Percentiles rank a stretch among this genome's conserved stretches.
phyloP scores from a whole-genome alignment of 1,140 invertebrate species.

The Holcopasites calliopsidis region DNA sequence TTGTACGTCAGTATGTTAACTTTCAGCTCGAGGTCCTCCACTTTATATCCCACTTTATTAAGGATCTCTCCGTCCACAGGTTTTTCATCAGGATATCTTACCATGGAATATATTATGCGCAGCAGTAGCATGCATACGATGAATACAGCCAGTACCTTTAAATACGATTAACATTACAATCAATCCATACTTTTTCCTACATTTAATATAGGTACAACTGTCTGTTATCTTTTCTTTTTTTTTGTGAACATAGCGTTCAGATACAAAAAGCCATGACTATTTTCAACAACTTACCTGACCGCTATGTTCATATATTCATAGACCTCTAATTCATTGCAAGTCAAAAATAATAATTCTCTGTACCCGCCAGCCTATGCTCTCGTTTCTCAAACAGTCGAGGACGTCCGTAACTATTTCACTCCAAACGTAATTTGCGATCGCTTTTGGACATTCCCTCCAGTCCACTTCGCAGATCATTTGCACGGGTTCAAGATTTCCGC shows the following conservation, averaged over 20 bases:
- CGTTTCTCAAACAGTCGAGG: slow-evolving; percentile 66
- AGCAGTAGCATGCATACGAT: slow-evolving; percentile 54
- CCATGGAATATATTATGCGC: slow-evolving; percentile 58
- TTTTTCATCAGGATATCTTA: slow-evolving; percentile 10
- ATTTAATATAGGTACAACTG: no score
- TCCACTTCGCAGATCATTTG: slow-evolving; percentile 62
- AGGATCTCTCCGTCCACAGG: slow-evolving; percentile 48
- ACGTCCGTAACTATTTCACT: slow-evolving; percentile 73
- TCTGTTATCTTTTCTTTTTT: not conserved
- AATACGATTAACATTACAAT: slow-evolving; percentile 1
- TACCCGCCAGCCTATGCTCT: slow-evolving; percentile 66
- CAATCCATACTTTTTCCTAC: not conserved
- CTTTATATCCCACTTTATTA: slow-evolving; percentile 60
- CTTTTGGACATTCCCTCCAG: slow-evolving; percentile 68
- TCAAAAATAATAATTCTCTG: slow-evolving; percentile 26
- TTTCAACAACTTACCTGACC: slow-evolving; percentile 35
- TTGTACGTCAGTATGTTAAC: slow-evolving; percentile 72
- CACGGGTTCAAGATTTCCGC: slow-evolving; percentile 70
- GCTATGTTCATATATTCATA: slow-evolving; percentile 32
- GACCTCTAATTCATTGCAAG: slow-evolving; percentile 25
- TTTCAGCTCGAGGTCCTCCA: slow-evolving; percentile 71
- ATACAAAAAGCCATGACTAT: slow-evolving; percentile 3
- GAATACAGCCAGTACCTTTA: slow-evolving; percentile 59
- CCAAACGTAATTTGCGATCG: slow-evolving; percentile 70
- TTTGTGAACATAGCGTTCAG: slow-evolving; percentile 39